A percentile compares a stretch with the other conserved stretches of the same genome.
Conservation (phyloP, 2,888 invertebrate genomes). For the Teleiodes luculella region DNA sequence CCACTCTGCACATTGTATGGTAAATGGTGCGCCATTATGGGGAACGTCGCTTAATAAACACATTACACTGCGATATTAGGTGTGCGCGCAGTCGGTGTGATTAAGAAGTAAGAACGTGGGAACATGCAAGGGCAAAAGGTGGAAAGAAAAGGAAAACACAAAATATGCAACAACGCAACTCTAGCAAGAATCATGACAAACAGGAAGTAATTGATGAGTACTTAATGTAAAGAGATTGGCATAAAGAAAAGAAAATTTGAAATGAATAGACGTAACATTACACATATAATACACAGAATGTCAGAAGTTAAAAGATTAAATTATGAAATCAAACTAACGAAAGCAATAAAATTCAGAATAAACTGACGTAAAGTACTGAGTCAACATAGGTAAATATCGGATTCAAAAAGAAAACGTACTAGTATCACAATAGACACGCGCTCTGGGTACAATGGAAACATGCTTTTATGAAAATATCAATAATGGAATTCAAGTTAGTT, state of each 20-base stretch:
- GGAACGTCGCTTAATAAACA: slow-evolving; percentile 73
- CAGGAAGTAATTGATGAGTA: background rate
- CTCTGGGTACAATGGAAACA: slow-evolving; percentile 52
- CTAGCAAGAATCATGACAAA: background rate
- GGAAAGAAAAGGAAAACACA: background rate
- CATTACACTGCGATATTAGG: slow-evolving; percentile 73
- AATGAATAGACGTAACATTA: background rate
- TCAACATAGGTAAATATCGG: slow-evolving; percentile 50
- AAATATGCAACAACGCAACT: background rate
- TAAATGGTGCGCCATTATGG: slow-evolving; percentile 71
- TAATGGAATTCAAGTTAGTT: slow-evolving; percentile 66
- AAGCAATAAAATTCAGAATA: slow-evolving; percentile 46
- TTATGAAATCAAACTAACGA: slow-evolving; percentile 46
- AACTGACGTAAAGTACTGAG: slow-evolving; percentile 39
- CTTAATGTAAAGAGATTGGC: background rate
- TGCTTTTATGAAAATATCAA: slow-evolving; percentile 66
- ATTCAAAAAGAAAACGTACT: slow-evolving; percentile 47
- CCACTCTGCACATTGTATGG: slow-evolving; percentile 63
- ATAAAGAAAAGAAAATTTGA: background rate
- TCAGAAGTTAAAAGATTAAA: slow-evolving; percentile 41
- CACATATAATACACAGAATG: slow-evolving; percentile 15
- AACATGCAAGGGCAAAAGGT: slow-evolving; percentile 39
- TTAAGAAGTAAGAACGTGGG: slow-evolving; percentile 71
- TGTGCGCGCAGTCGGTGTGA: slow-evolving; percentile 64
- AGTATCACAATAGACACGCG: slow-evolving; percentile 43